A percentile compares a stretch with the other conserved stretches of the same genome.
Conservation (phyloP, 2,113 vertebrate species). For the Crotalus horridus region DNA sequence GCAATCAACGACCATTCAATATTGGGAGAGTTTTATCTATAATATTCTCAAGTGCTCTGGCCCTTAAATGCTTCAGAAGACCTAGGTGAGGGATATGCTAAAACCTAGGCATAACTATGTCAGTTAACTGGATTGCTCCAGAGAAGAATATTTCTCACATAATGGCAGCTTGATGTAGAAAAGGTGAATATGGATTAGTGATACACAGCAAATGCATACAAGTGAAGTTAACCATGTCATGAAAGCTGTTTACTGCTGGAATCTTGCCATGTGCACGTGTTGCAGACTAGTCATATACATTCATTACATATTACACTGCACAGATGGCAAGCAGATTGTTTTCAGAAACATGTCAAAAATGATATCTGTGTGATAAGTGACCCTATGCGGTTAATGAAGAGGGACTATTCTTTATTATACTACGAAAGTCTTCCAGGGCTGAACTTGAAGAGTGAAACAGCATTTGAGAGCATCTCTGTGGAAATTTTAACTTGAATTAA, state of each 20-base stretch:
- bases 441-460: background rate
- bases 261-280: background rate
- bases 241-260: background rate
- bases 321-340: slow-evolving; percentile 9
- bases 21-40: background rate
- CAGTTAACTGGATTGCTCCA: background rate
- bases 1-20: background rate
- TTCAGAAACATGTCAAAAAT: slow-evolving; percentile 4
- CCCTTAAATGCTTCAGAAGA: background rate
- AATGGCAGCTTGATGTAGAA: background rate
- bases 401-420: background rate
- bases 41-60: background rate
- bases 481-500: background rate
- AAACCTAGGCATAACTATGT: background rate
- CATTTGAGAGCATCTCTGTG: background rate
- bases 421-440: background rate
- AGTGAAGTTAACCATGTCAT: background rate
- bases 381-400: background rate
- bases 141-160: background rate
- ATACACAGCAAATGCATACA: background rate
- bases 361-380: background rate
- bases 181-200: background rate
- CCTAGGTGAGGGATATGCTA: background rate
- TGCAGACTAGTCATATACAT: background rate
- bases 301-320: background rate